These are phyloP conservation scores for Chrysopa pallens DNA, from an alignment of 1,140 invertebrate species.

Conservation along the genomic window DNA sequence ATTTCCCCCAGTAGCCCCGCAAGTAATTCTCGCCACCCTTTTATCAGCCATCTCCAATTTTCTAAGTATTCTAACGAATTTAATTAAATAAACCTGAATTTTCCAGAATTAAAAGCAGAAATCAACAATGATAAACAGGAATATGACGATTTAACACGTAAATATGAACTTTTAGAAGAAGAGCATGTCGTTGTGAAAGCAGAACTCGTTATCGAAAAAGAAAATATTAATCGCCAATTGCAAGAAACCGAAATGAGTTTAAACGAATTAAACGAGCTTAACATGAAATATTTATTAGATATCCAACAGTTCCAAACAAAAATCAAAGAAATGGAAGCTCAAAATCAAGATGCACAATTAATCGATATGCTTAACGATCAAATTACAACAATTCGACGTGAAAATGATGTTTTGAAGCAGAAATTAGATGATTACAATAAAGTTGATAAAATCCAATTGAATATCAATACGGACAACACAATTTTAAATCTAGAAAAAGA, in stretches of 20 bases:
- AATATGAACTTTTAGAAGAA: slow-evolving; percentile 67
- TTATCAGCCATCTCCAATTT: too few species aligned
- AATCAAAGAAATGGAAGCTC: slow-evolving; percentile 53
- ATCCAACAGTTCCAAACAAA: slow-evolving; percentile 28
- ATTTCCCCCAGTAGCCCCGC: slow-evolving; percentile 7
- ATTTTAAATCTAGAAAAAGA: slow-evolving; percentile 45
- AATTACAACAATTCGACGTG: slow-evolving; percentile 43
- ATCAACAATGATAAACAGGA: slow-evolving; percentile 46
- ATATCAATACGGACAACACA: slow-evolving; percentile 51
- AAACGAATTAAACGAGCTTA: slow-evolving; percentile 15
- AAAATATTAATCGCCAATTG: slow-evolving; percentile 30
- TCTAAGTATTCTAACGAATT: too few species aligned
- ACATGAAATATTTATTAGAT: slow-evolving; percentile 10
- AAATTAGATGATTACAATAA: slow-evolving; percentile 75
- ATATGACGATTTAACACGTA: slow-evolving; percentile 59
- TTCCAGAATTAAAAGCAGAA: slow-evolving; percentile 43
- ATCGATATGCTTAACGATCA: slow-evolving; percentile 51
- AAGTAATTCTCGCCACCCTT: too few species aligned
- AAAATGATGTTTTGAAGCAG: slow-evolving; percentile 63
- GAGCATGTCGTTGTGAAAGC: slow-evolving; percentile 64
- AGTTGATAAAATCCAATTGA: slow-evolving; percentile 63
- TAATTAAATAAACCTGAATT: too few species aligned
- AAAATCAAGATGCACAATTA: slow-evolving; percentile 37
- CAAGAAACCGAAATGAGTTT: slow-evolving; percentile 13
- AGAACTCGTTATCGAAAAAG: slow-evolving; percentile 56